These are phyloP conservation scores for Xanthostigma xanthostigma DNA, from an alignment of 2,888 invertebrate species.

Conservation along the genomic window DNA sequence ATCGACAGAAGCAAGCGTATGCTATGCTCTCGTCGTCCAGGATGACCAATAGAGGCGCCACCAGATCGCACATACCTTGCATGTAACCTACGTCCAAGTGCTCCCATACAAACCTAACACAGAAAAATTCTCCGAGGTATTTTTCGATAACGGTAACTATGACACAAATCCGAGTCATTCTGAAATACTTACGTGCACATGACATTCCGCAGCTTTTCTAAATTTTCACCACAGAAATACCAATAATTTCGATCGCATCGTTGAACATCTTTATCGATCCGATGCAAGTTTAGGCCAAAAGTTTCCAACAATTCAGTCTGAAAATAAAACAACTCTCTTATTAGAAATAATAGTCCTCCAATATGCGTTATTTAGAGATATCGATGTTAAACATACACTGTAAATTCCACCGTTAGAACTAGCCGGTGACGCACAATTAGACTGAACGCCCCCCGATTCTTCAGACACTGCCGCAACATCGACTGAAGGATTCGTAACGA, in stretches of 20 bases:
- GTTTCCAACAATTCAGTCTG: slow-evolving; percentile 72
- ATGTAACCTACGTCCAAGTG: slow-evolving; percentile 89
- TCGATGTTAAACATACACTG: slow-evolving; percentile 42
- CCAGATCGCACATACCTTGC: slow-evolving; percentile 96
- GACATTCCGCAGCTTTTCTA: slow-evolving; percentile 83
- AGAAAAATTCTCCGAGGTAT: slow-evolving; percentile 3
- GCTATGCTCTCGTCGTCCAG: slow-evolving; percentile 84
- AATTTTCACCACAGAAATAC: slow-evolving; percentile 78
- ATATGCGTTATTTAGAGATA: slow-evolving; percentile 6
- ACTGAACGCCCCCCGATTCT: slow-evolving; percentile 32
- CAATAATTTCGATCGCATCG: slow-evolving; percentile 88
- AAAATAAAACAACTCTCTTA: slow-evolving; percentile 18
- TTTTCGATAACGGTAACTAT: not conserved
- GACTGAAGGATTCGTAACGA: slow-evolving; percentile 56
- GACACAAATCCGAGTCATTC: not conserved
- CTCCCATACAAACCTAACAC: slow-evolving; percentile 89
- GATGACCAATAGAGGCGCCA: slow-evolving; percentile 81
- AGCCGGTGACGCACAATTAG: slow-evolving; percentile 69
- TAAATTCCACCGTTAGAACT: slow-evolving; percentile 87
- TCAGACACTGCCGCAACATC: slow-evolving; percentile 37
- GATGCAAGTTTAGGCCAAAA: slow-evolving; percentile 78
- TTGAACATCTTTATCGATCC: slow-evolving; percentile 94
- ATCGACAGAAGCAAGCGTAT: slow-evolving; percentile 78
- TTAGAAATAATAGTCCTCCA: slow-evolving; percentile 1
- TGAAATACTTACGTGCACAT: slow-evolving; percentile 75